Percentiles rank a stretch among this genome's conserved stretches.
These are phyloP conservation scores for Macaca nemestrina DNA, from an alignment of 2,113 vertebrate genomes.

Conservation along the genomic window DNA sequence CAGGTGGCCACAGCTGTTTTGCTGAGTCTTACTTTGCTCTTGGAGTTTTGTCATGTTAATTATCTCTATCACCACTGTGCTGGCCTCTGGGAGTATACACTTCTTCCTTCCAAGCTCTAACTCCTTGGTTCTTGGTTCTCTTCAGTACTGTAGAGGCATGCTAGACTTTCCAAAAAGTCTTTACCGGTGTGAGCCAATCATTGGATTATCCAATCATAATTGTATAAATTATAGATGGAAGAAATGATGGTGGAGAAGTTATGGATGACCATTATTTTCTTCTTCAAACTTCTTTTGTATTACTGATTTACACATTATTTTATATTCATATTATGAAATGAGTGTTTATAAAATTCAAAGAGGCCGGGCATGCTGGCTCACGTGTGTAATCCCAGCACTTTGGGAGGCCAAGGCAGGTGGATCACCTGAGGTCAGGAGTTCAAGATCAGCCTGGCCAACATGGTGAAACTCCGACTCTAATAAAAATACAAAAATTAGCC, in stretches of 20 bases:
- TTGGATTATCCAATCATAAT: too few relatives aligned
- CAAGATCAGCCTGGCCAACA: too few relatives aligned
- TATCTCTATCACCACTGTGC: not conserved
- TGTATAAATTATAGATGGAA: too few relatives aligned
- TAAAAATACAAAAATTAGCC: too few relatives aligned
- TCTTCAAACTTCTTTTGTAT: not conserved
- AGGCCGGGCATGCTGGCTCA: too few relatives aligned
- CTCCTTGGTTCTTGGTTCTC: slow-evolving; percentile 1
- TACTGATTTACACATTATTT: not conserved
- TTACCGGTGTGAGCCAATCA: not conserved
- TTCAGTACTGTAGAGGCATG: not conserved
- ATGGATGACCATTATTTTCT: not conserved
- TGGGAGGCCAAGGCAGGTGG: too few relatives aligned
- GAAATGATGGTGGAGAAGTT: not conserved
- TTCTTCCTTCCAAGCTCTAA: not conserved
- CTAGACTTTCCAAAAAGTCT: not conserved
- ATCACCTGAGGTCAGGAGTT: too few relatives aligned
- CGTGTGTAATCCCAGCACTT: too few relatives aligned
- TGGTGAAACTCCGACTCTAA: too few relatives aligned
- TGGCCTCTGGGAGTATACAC: not conserved
- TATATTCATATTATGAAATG: not conserved
- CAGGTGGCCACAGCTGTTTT: not conserved
- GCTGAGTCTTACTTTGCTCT: not conserved
- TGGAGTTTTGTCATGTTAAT: not conserved
- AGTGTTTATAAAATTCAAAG: not conserved